Percentiles rank a stretch among this genome's conserved stretches.
phyloP scores from a whole-genome alignment of 2,888 invertebrate species.

The Heliconius erato region DNA sequence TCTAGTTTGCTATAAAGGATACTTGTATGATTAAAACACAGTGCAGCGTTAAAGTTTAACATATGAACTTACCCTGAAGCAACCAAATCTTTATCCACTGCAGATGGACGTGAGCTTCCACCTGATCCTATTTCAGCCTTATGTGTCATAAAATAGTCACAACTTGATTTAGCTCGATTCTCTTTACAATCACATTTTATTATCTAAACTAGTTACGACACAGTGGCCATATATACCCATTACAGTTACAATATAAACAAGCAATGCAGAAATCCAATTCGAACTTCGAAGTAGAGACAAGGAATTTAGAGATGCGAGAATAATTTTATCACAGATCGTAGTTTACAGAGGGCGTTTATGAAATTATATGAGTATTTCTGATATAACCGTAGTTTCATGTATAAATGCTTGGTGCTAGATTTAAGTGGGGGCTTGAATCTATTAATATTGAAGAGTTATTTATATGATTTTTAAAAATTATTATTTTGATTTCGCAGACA shows the following conservation, averaged over 20 bases:
- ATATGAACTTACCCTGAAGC: too few species aligned
- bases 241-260: constrained; percentile 25
- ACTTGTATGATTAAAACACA: too few species aligned
- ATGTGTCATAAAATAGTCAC: constrained; percentile 37
- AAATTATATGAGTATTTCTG: not conserved
- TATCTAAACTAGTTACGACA: constrained; percentile 30
- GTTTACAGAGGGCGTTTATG: constrained; percentile 36
- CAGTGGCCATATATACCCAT: constrained; percentile 26
- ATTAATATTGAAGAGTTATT: too few species aligned
- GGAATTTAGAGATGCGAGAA: constrained; percentile 45
- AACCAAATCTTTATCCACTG: not conserved
- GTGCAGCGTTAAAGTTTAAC: too few species aligned
- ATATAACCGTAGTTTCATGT: not conserved
- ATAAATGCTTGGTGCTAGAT: not conserved
- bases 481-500: too few species aligned
- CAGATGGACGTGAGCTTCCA: not conserved
- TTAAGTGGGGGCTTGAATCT: too few species aligned
- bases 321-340: constrained; percentile 49
- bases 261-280: constrained; percentile 37
- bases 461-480: too few species aligned
- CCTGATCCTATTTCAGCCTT: not conserved
- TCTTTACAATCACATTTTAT: constrained; percentile 40
- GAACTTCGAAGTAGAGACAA: constrained; percentile 39
- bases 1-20: too few species aligned
- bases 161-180: constrained; percentile 22